Base-by-base conservation (phyloP, 2,888 invertebrate genomes). In the Parascotia fuliginaria region DNA sequence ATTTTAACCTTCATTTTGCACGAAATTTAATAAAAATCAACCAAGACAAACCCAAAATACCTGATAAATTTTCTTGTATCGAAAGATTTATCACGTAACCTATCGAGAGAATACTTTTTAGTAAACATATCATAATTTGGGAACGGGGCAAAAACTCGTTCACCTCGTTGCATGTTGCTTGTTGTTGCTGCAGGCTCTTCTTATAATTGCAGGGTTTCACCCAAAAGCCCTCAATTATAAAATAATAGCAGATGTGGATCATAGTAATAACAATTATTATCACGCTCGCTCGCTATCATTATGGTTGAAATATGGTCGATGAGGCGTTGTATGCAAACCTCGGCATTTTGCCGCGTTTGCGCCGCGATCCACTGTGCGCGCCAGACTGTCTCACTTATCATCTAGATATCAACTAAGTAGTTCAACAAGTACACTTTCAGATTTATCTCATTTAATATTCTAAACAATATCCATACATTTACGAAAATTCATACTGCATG, bases 251-350 rank as follows among this genome's bases (percentile, higher is more conserved):
- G 90, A 90, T 90, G 89, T 85, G 89, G 87, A 89, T 91, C 89
- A 87, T 90, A 90, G 89, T 92, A 92, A 92, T 92, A 90, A 91
- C 90, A 92, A 92, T 92, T 90, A 92, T 92, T 92, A 92, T 91
- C 91, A 88, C 92, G 90, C 90, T 87, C 84, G 82, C 78, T 75
- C 66, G 82, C 82, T 85, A 84, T 90, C 85, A 92, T 92, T 92
- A 92, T 79, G 55, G 78, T 83, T 92, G 89, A 92, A 88, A 91
- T 91, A 92, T 92, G 79, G 85, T 75, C 77, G 81, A 81, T 83
- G 77, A 76, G 76, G 74, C 70, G 76, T 73, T 69, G 83, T 87
- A 86, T 89, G 89, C 88, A 87, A 89, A 89, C 85, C 81, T 79
- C 55, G 75, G 81, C 79, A 83, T 81, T 86, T 73, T 69, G 68